These are phyloP conservation scores for Myopa tessellatipennis DNA, from an alignment of 2,888 invertebrate genomes.

Conservation along the genomic window DNA sequence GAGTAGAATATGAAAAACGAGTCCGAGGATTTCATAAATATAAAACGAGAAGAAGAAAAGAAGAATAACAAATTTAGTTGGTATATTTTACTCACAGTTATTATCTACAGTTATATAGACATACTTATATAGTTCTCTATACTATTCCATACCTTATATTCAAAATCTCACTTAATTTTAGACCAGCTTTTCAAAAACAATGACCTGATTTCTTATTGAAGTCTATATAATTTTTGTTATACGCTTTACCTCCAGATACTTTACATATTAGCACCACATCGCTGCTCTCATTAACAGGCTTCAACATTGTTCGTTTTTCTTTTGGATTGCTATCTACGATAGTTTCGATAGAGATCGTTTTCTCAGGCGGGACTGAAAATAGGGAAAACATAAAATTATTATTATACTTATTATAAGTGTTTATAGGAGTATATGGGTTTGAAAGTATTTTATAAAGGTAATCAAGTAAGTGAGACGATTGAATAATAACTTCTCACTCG, in stretches of 20 bases:
- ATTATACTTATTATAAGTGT: background rate
- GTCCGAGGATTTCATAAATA: background rate
- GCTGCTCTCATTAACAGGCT: conserved; percentile 87
- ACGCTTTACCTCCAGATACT: conserved; percentile 79
- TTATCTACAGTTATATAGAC: too few species aligned
- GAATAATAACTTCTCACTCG: too few species aligned
- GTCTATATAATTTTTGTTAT: too few species aligned
- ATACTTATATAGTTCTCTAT: too few species aligned
- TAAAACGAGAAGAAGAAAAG: background rate
- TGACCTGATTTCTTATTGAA: too few species aligned
- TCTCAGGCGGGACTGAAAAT: conserved; percentile 81
- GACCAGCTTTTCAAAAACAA: too few species aligned
- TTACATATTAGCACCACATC: conserved; percentile 85
- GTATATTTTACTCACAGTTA: background rate
- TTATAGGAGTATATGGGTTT: too few species aligned
- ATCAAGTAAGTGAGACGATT: too few species aligned
- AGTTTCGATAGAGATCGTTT: too few species aligned
- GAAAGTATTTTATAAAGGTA: too few species aligned
- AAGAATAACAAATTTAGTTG: conserved; percentile 19
- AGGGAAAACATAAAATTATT: conserved; percentile 55
- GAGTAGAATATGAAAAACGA: conserved; percentile 20
- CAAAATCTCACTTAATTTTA: too few species aligned
- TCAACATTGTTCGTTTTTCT: conserved; percentile 81
- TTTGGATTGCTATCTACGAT: conserved; percentile 84
- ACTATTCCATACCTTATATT: too few species aligned